These are phyloP conservation scores for Anas bahamensis DNA, from an alignment of 2,797 vertebrate species.

Conservation along the genomic window DNA sequence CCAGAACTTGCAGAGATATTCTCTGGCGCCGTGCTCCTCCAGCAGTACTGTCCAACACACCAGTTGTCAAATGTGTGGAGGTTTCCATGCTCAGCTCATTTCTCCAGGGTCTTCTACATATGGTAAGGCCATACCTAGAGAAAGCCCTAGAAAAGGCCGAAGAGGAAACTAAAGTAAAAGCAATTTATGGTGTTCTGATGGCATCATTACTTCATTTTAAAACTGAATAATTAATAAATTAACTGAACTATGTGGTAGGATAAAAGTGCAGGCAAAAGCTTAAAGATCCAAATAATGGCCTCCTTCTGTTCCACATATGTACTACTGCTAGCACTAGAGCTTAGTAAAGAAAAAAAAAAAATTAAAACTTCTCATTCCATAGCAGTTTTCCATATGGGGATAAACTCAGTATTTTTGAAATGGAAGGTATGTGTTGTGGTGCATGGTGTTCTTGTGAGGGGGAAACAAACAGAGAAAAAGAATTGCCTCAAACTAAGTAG, in stretches of 20 bases:
- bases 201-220: not conserved
- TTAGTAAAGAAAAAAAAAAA: not conserved
- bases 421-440: not conserved
- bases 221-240: not conserved
- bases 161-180: not conserved
- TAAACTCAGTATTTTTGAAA: not conserved
- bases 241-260: not conserved
- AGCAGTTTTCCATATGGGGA: not conserved
- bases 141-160: not conserved
- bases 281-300: not conserved
- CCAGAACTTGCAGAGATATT: not conserved
- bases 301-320: not conserved
- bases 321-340: not conserved
- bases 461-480: not conserved
- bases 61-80: accelerated
- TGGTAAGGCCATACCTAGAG: not conserved
- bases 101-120: not conserved
- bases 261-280: not conserved
- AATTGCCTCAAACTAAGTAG: not conserved
- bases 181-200: not conserved
- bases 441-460: not conserved
- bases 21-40: not conserved
- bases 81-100: not conserved
- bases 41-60: not conserved
- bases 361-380: accelerated